Evolutionary conservation across 2,797 vertebrate genomes (phyloP).

Genomic region (Zonotrichia albicollis): DNA sequence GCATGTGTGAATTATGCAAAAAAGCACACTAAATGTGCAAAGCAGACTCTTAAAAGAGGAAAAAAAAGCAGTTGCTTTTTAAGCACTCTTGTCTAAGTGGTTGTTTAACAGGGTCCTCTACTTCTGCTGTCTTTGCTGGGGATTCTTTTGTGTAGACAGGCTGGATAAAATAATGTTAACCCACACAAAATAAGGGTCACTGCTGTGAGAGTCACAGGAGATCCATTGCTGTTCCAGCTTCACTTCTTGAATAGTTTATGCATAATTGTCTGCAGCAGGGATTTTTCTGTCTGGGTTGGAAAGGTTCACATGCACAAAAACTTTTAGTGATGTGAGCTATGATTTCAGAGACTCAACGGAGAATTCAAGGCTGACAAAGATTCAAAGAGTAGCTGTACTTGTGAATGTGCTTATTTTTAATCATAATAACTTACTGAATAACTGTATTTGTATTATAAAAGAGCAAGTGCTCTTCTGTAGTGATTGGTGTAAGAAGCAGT

Average conservation of each 20-base stretch:
- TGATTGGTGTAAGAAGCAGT: neutral
- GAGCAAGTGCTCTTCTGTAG: neutral
- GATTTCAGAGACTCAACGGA: neutral
- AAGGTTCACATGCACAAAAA: neutral
- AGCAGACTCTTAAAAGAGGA: neutral
- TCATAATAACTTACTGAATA: neutral
- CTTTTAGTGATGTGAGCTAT: neutral
- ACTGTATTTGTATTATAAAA: neutral
- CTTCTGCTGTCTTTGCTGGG: neutral
- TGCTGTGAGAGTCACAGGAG: neutral
- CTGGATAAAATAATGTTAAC: neutral
- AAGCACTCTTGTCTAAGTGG: neutral
- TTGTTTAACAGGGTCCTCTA: neutral
- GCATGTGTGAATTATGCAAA: slow-evolving; percentile 1
- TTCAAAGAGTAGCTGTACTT: neutral
- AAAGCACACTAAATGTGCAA: neutral
- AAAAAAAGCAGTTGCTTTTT: neutral
- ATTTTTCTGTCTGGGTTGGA: neutral
- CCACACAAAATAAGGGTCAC: neutral
- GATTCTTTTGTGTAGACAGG: neutral
- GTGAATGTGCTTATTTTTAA: slow-evolving; percentile 9
- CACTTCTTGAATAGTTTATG: neutral
- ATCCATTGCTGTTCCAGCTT: neutral
- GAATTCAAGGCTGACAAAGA: neutral
- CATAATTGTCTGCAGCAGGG: neutral